Percentiles rank a stretch among this genome's conserved stretches.
Evolutionary conservation across 23 tunicate genomes (phyloP).

Genomic region (Styela clava): DNA sequence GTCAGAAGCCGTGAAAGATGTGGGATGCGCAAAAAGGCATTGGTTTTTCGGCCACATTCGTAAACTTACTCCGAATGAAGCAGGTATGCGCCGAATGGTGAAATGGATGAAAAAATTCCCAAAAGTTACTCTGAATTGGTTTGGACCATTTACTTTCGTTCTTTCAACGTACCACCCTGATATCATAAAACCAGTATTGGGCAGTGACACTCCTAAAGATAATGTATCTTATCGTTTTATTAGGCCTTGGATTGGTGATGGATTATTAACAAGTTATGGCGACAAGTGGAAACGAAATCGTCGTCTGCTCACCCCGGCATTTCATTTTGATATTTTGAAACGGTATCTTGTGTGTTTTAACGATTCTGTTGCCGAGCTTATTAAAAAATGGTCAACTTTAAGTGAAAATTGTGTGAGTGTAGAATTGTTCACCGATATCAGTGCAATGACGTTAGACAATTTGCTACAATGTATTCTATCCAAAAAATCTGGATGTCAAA

Average conservation of each 20-base stretch:
- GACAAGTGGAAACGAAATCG: conserved; percentile 67
- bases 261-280: conserved; percentile 46
- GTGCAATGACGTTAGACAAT: conserved; percentile 61
- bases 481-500: conserved; percentile 52
- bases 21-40: conserved; percentile 25
- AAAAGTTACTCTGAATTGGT: conserved; percentile 20
- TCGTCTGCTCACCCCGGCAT: conserved; percentile 54
- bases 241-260: conserved; percentile 70
- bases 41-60: conserved; percentile 48
- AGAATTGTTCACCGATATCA: conserved; percentile 51
- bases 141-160: conserved; percentile 25
- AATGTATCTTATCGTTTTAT: conserved; percentile 26
- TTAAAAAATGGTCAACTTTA: background rate
- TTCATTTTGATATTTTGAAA: conserved; percentile 45
- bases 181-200: background rate
- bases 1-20: background rate
- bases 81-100: background rate
- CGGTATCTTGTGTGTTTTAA: background rate
- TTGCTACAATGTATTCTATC: conserved; percentile 50
- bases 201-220: conserved; percentile 46
- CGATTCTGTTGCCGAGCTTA: background rate
- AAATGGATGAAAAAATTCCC: conserved; percentile 13
- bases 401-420: background rate
- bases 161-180: conserved; percentile 25
- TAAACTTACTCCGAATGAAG: conserved; percentile 12